Conservation (phyloP, 1,140 invertebrate genomes). For the Diprion similis region DNA sequence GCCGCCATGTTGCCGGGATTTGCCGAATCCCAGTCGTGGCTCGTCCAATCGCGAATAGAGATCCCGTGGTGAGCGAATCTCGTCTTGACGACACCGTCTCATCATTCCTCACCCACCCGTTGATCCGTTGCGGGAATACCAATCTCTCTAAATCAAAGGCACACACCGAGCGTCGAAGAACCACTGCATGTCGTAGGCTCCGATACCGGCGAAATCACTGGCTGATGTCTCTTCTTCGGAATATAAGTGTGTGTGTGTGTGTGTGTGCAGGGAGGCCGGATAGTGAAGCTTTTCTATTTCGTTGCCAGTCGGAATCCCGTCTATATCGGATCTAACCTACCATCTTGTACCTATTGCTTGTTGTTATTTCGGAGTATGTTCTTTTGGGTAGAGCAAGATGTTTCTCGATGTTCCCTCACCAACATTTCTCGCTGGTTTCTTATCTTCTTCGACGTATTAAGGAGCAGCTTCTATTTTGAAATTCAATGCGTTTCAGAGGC, state of each 20-base stretch:
- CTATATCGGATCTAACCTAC: background rate
- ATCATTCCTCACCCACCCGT: conserved; percentile 8
- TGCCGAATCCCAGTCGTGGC: background rate
- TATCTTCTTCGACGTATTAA: no score
- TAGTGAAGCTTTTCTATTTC: background rate
- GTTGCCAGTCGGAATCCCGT: background rate
- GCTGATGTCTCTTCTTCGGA: background rate
- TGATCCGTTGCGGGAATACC: conserved; percentile 8
- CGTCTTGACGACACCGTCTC: conserved; percentile 6
- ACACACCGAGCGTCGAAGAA: background rate
- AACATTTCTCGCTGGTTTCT: no score
- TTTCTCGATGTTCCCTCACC: no score
- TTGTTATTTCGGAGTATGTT: background rate
- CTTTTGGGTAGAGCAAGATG: no score
- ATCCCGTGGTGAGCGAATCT: background rate
- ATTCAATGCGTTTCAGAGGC: no score
- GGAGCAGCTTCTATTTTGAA: no score
- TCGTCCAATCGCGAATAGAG: background rate
- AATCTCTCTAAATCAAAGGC: conserved; percentile 15
- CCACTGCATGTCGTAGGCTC: background rate
- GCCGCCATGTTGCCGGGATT: conserved; percentile 1
- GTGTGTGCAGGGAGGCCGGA: background rate
- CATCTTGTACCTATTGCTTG: background rate
- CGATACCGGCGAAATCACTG: background rate
- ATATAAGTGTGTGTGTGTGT: no score